Percentiles rank a stretch among this genome's conserved stretches.
phyloP scores from a whole-genome alignment of 2,888 invertebrate genomes.

The Abrostola triplasia region DNA sequence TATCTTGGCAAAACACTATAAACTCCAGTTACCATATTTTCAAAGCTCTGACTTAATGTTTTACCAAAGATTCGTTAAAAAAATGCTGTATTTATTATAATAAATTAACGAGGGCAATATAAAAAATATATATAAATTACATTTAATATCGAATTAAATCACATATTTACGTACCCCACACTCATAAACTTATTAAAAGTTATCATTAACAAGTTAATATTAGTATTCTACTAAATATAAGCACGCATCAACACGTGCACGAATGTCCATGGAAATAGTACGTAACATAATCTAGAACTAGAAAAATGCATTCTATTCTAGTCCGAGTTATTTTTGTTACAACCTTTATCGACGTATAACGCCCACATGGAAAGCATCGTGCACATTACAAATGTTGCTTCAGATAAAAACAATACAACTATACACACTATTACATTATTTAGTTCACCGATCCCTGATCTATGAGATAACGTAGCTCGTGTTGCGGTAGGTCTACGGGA shows the following conservation, averaged over 20 bases:
- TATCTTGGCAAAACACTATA: too few species aligned
- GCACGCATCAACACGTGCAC: conserved; percentile 7
- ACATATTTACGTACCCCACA: too few species aligned
- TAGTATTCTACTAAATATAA: conserved; percentile 3
- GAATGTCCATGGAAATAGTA: conserved; percentile 31
- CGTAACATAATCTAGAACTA: conserved; percentile 32
- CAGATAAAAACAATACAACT: conserved; percentile 36
- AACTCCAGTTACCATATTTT: too few species aligned
- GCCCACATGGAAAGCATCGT: conserved; percentile 34
- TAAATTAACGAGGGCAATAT: too few species aligned
- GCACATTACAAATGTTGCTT: conserved; percentile 24
- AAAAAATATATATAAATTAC: too few species aligned
- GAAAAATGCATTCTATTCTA: conserved; percentile 48
- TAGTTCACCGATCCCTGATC: conserved; percentile 53
- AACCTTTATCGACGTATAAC: conserved; percentile 42
- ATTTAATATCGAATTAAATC: too few species aligned
- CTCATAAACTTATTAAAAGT: too few species aligned
- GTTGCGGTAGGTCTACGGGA: conserved; percentile 64
- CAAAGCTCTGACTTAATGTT: too few species aligned
- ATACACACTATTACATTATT: conserved; percentile 30
- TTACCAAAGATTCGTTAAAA: too few species aligned
- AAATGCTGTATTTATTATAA: too few species aligned
- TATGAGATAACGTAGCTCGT: conserved; percentile 55
- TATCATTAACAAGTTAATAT: background rate
- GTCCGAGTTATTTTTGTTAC: conserved; percentile 43